Base-by-base conservation (phyloP, 2,113 vertebrate genomes). In the Tachysurus vachellii region DNA sequence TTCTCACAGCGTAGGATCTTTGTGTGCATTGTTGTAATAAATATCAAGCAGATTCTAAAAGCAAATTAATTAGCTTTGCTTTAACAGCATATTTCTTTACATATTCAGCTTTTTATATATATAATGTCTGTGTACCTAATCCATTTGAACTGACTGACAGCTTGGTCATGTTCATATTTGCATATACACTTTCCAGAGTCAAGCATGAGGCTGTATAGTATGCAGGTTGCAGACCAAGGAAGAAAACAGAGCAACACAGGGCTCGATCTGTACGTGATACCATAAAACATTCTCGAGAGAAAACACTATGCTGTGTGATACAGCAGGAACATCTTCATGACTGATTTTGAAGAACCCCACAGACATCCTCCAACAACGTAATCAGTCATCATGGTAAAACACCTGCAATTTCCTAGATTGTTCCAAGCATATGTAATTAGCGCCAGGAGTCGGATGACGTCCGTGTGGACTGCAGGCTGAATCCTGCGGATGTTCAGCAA, bases 381-480 rank as follows among this genome's bases (percentile, higher is more conserved):
- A 89, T 89, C 89, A 89, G 86, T 89, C 86, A 87, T 88, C 83
- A 88, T 86, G 86, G 77, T 73, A 86, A 89, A 89, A 86, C 84
- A 86, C 82, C 83, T 80, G 79, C 86, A 88, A 89, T 89, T 89
- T 89, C 77, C 73, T 59, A 86, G 84, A 83, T 86, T 88, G 71
- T 88, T 89, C 80, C n/a, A 57, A 88, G 64, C 64, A 26, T 61
- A 80, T 66, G 68, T 89, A 88, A 89, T 89, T 89, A 88, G 84
- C 84, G 28, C n/a, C 62, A 57, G 42, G 26, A 83, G 64, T 79
- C 36, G 16, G 42, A 66, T 80, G 54, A 62, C 62, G 53, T 56
- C 56, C 62, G 53, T 56, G 44, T 6, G 12, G 66, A 81, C 85
- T 21, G 64, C 47, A 66, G 2, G 13, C 61, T 71, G 12, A 61